Evolutionary conservation across 2,797 vertebrate species (phyloP).

Genomic region (Hipposideros larvatus): DNA sequence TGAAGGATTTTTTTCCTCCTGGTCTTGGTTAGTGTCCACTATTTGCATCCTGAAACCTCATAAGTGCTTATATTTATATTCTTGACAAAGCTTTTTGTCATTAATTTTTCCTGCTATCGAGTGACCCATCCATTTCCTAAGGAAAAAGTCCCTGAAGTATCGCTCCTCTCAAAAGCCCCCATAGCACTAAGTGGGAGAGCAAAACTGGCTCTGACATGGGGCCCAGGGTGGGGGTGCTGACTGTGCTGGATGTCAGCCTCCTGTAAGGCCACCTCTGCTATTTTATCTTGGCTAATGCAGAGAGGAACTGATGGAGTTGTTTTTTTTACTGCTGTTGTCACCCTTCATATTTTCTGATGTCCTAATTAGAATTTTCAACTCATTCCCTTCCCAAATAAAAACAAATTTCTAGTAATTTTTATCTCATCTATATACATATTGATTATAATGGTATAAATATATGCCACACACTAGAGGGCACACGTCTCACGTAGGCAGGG

Average conservation of each 20-base stretch:
- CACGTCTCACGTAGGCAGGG: neutral
- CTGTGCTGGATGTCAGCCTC: neutral
- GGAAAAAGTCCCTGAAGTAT: neutral
- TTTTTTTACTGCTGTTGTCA: neutral
- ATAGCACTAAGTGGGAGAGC: neutral
- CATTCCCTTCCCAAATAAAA: constrained; percentile 18
- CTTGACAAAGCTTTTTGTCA: constrained; percentile 35
- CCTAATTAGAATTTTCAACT: constrained; percentile 32
- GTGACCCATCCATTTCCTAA: neutral
- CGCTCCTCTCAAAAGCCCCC: neutral
- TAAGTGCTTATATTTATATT: constrained; percentile 17
- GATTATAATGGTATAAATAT: neutral
- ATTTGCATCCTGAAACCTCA: constrained; percentile 57
- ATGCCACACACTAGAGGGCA: neutral
- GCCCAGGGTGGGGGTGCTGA: no score
- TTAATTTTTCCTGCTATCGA: constrained; percentile 56
- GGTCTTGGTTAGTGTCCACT: neutral
- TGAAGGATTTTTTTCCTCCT: neutral
- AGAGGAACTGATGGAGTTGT: neutral
- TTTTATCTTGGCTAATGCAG: neutral
- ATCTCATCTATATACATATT: neutral
- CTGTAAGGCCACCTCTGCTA: neutral
- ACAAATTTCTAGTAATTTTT: neutral
- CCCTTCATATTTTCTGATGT: neutral
- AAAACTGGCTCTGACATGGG: neutral